Base-by-base conservation (phyloP, 2,888 invertebrate genomes). In the Chalcis sispes region DNA sequence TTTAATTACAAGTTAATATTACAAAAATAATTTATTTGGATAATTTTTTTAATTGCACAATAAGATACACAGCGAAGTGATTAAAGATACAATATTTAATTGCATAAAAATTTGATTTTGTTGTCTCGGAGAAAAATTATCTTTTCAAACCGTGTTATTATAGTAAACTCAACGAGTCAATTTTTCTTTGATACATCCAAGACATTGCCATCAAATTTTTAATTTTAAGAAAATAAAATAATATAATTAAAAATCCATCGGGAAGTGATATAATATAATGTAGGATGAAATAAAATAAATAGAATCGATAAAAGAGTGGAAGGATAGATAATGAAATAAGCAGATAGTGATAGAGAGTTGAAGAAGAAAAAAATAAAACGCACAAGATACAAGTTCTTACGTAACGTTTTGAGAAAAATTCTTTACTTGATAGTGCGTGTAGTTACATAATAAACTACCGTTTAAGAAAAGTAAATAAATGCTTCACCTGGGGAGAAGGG, bases 401-500 rank as follows among this genome's bases (percentile, higher is more conserved):
- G n/a, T 52, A 10, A 25, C 13, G 20, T 5, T 42, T 46, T 46
- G 29, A 1, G 52, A 0, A 66, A 62, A 58, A 56, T 32, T 52
- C 15, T 29, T 40, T 54, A 59, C 29, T 15, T 52, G 40, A 66
- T 42, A 42, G 54, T 72, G 72, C 59, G 64, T 69, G 25, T 52
- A n/a, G n/a, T n/a, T n/a, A n/a, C n/a, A 65, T 18, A 46, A 46
- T 23, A 65, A 65, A 69, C 65, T 72, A 73, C 64, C 56, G 52
- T 69, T 59, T 69, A 64, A 50, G 18, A 54, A 29, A 56, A 75
- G 56, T 62, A 72, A 66, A 61, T 65, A 69, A 72, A 65, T 25
- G 61, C 62, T 77, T 79, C 77, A 79, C 75, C 77, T 77, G 74
- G 29, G 64, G 67, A 70, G 29, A 70, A 46, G 74, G 69, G 66